Evolutionary conservation across 2,113 vertebrate genomes (phyloP), one percentile per base, ranked within the genome.

Genomic region (Ammodytes marinus): DNA sequence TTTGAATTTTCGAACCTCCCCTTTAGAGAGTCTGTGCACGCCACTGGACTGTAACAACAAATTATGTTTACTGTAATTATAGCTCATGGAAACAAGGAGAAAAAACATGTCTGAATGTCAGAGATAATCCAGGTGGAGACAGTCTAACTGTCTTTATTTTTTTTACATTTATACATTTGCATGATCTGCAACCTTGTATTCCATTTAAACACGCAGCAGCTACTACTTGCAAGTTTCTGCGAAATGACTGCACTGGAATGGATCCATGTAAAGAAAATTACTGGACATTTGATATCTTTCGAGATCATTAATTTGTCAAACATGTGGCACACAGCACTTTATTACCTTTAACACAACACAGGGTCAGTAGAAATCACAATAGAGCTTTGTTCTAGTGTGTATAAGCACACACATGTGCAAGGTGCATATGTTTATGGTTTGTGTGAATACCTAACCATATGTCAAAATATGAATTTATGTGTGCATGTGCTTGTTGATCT

Each of bases 161-260:
- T 14, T 7, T 9, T 12, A n/a, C 39, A 74, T 37, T 9, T 70
- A 74, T 57, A 50, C 40, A 59, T 47, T 49, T 72, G 43, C 52
- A 50, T 43, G 43, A 49, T 35, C 47, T 49, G 47, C 37, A 1
- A 35, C 13, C 17, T 40, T 45, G 11, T 5, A n/a, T 13, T 45
- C 45, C 3, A 13, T 60, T 63, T 40, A 15, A 4, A 49, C 17
- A 27, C 27, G 27, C 27, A 39, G 72, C 67, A 60, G 19, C 40
- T 50, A 8, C 3, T 27, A 17, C 12, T 17, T 40, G 35, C 43
- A 13, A 13, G 3, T 49, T 45, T 54, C 12, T 64, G 2, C 14
- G 37, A n/a, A 49, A 55, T 8, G 14, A 12, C 42, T 37, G 5
- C 35, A 58, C 10, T 52, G 4, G 8, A 55, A 27, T 46, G 27